Evolutionary conservation across 1,140 invertebrate genomes (phyloP).

Genomic region (Microplitis mediator): DNA sequence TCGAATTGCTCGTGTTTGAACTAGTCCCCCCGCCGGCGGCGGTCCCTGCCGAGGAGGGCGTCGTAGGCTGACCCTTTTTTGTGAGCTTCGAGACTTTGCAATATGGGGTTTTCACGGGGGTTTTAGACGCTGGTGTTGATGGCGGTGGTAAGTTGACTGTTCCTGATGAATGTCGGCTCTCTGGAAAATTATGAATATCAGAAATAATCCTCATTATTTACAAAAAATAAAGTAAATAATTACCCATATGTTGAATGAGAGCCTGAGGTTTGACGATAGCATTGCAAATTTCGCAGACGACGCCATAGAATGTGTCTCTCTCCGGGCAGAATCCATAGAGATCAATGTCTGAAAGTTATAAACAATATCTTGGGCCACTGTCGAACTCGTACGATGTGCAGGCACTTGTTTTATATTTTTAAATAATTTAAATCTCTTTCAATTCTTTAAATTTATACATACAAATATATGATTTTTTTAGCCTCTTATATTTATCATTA

Average conservation of each 20-base stretch:
- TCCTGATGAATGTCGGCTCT: constrained; percentile 57
- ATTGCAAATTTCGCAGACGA: constrained; percentile 70
- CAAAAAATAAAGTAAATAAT: constrained; percentile 53
- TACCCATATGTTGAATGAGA: constrained; percentile 65
- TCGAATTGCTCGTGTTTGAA: constrained; percentile 35
- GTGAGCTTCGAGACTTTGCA: constrained; percentile 59
- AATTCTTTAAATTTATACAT: too few relatives aligned
- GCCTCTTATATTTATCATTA: background rate
- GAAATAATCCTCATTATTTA: background rate
- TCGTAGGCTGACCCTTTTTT: constrained; percentile 48
- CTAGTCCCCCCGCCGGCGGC: constrained; percentile 49
- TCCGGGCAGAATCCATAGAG: constrained; percentile 70
- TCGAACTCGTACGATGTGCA: background rate
- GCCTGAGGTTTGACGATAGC: constrained; percentile 70
- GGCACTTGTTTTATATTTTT: background rate
- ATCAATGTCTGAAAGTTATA: constrained; percentile 62
- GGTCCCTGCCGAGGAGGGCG: constrained; percentile 36
- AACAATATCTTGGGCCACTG: constrained; percentile 13
- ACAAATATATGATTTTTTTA: background rate
- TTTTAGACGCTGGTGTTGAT: constrained; percentile 46
- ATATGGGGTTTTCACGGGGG: constrained; percentile 53
- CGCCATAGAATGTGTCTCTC: constrained; percentile 68
- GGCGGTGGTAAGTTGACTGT: constrained; percentile 51
- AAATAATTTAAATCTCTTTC: too few relatives aligned
- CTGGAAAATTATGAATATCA: constrained; percentile 30